Evolutionary conservation across 2,113 vertebrate species (phyloP).

Genomic region (Crotalus tigris): DNA sequence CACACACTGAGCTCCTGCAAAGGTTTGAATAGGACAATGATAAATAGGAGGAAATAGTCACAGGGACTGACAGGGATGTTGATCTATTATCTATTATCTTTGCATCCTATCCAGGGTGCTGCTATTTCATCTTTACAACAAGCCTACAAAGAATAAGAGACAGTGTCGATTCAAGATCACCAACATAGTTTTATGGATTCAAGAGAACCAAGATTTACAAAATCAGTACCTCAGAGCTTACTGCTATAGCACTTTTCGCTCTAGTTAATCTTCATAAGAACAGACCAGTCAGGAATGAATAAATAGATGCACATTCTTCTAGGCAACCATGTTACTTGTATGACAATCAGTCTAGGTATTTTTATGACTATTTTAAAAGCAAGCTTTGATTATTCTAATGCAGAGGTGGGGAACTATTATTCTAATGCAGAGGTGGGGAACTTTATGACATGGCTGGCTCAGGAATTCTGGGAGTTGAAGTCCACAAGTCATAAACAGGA

Average conservation of each 20-base stretch:
- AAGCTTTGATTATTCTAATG: neutral
- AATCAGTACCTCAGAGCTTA: neutral
- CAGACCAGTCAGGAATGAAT: neutral
- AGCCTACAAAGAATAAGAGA: neutral
- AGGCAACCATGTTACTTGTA: neutral
- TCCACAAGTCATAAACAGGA: no score
- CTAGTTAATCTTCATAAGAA: neutral
- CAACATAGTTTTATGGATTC: neutral
- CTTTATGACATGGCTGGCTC: no score
- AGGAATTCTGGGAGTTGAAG: no score
- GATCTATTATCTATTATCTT: neutral
- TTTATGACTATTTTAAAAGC: neutral
- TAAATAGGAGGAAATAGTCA: neutral
- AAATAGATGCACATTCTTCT: neutral
- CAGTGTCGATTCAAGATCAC: neutral
- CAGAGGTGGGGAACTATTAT: neutral
- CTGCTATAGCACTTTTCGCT: neutral
- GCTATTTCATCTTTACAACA: neutral
- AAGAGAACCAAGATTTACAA: neutral
- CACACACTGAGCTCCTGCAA: constrained; percentile 86
- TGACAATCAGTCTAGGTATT: neutral
- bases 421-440: neutral
- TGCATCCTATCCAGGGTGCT: neutral
- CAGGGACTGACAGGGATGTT: neutral
- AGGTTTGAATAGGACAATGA: neutral